phyloP scores from a whole-genome alignment of 1,140 invertebrate species.

The Apis laboriosa region DNA sequence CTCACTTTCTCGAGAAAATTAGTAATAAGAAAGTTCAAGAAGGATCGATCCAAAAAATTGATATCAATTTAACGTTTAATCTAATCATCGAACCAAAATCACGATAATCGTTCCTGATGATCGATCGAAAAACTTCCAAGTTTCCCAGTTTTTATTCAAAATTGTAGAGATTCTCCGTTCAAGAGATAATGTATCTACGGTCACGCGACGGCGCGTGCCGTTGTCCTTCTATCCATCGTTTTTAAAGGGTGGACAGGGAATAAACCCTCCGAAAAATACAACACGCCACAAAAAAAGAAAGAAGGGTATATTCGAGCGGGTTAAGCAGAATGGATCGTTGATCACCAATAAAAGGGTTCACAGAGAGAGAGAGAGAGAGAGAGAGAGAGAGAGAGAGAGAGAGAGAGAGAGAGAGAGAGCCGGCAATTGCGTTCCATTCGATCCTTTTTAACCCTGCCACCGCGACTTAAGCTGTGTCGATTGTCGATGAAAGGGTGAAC shows the following conservation, averaged over 20 bases:
- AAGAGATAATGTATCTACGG: not conserved
- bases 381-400: too few relatives aligned
- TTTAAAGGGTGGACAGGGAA: slow-evolving; percentile 43
- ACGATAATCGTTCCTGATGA: too few relatives aligned
- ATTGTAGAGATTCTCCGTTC: too few relatives aligned
- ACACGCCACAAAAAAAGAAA: slow-evolving; percentile 67
- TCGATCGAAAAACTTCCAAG: too few relatives aligned
- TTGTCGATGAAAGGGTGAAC: slow-evolving; percentile 67
- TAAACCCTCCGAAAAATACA: slow-evolving; percentile 74
- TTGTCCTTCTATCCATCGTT: slow-evolving; percentile 50
- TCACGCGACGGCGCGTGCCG: slow-evolving; percentile 72
- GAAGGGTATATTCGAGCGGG: slow-evolving; percentile 74
- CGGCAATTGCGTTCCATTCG: slow-evolving; percentile 63
- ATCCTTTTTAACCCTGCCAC: slow-evolving; percentile 75
- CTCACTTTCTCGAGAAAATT: too few relatives aligned
- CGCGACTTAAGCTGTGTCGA: slow-evolving; percentile 56
- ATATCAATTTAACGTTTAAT: too few relatives aligned
- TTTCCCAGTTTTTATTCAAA: too few relatives aligned
- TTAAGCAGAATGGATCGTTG: slow-evolving; percentile 74
- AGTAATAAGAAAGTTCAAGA: too few relatives aligned
- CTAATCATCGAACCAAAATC: too few relatives aligned
- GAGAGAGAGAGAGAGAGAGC: not conserved
- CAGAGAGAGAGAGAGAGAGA: not conserved
- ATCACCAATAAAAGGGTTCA: slow-evolving; percentile 79
- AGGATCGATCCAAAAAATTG: too few relatives aligned